These are phyloP conservation scores for Eucidaris tribuloides DNA, from an alignment of 35 echinoderm and acorn worm genomes.

Conservation along the genomic window DNA sequence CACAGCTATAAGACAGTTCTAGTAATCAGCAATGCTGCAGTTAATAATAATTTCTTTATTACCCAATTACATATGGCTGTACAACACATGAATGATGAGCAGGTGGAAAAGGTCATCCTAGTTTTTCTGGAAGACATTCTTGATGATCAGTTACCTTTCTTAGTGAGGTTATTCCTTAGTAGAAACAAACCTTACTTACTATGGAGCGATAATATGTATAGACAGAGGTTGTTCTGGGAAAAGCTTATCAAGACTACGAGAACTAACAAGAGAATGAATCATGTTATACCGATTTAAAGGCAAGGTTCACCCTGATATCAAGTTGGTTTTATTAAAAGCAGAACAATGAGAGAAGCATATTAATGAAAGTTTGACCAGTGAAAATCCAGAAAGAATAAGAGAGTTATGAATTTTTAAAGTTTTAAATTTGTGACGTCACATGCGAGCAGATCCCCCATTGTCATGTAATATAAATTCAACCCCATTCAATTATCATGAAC, in stretches of 20 bases:
- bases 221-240: background rate
- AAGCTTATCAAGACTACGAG: background rate
- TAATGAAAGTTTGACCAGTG: too few species aligned
- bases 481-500: too few species aligned
- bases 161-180: background rate
- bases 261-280: background rate
- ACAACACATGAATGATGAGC: conserved; percentile 2
- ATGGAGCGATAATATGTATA: background rate
- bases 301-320: too few species aligned
- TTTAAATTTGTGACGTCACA: too few species aligned
- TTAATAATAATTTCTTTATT: background rate
- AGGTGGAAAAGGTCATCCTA: background rate
- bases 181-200: background rate
- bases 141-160: background rate
- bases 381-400: too few species aligned
- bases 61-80: background rate
- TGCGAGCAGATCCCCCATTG: too few species aligned
- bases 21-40: background rate
- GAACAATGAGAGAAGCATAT: too few species aligned
- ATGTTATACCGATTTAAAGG: background rate
- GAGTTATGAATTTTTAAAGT: too few species aligned
- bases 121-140: conserved; percentile 3
- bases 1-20: background rate
- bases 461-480: too few species aligned
- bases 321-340: too few species aligned